Conservation (phyloP, 2,113 vertebrate species). For the Stigmatopora argus region DNA sequence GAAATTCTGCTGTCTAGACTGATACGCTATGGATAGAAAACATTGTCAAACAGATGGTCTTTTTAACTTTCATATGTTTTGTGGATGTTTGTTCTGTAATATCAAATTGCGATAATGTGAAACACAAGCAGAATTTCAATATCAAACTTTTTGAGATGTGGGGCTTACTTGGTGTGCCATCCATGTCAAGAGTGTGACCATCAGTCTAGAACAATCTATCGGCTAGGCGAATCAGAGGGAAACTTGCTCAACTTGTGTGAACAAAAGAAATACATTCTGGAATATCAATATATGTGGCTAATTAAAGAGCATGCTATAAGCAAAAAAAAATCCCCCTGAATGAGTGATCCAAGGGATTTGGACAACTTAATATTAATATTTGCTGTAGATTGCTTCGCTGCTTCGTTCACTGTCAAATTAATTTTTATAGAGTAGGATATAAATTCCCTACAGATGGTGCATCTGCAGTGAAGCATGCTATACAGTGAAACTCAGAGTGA, state of each 20-base stretch:
- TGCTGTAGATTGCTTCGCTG: slow-evolving; percentile 33
- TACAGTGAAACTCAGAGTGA: slow-evolving; percentile 9
- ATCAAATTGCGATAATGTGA: not conserved
- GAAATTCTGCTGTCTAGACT: not conserved
- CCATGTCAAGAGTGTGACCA: too few relatives aligned
- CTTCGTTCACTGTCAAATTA: slow-evolving; percentile 47
- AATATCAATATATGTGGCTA: not conserved
- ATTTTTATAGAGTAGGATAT: slow-evolving; percentile 38
- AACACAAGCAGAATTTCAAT: not conserved
- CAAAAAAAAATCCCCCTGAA: slow-evolving; percentile 1
- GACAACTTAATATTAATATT: slow-evolving; percentile 44
- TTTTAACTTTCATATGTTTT: not conserved
- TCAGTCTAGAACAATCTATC: too few relatives aligned
- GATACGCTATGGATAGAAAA: not conserved
- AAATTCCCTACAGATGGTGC: slow-evolving; percentile 32
- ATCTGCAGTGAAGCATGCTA: slow-evolving; percentile 31
- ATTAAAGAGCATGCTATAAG: not conserved
- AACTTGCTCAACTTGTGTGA: too few relatives aligned
- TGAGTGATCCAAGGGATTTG: slow-evolving; percentile 19
- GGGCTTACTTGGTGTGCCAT: too few relatives aligned
- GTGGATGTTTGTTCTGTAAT: not conserved
- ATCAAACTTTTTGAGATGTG: not conserved
- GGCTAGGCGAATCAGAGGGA: too few relatives aligned
- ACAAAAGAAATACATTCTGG: not conserved
- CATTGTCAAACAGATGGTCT: not conserved